Percentiles rank a stretch among this genome's conserved stretches.
Conservation (phyloP, 2,888 invertebrate species). For the Lepidocyrtinus sp. region DNA sequence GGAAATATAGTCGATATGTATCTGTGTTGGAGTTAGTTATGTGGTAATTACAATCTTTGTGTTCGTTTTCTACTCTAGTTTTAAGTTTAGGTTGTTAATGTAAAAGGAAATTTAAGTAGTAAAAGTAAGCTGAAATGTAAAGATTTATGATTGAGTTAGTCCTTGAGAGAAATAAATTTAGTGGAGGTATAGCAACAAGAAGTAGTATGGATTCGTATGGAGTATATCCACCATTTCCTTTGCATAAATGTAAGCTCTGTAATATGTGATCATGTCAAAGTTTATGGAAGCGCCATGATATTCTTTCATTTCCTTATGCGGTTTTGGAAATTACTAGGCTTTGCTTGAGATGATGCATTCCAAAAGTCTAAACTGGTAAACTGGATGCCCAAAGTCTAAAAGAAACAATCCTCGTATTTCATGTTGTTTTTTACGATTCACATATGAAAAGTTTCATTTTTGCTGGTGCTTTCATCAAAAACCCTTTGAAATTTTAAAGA, state of each 20-base stretch:
- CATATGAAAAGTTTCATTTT: slow-evolving; percentile 38
- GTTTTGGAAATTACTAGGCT: no score
- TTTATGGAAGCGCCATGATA: not conserved
- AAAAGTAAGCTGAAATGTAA: not conserved
- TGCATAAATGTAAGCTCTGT: not conserved
- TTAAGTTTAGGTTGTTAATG: not conserved
- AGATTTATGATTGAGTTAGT: not conserved
- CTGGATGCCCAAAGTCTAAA: not conserved
- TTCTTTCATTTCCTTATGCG: not conserved
- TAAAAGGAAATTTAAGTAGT: not conserved
- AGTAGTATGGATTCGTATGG: no score
- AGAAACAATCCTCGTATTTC: slow-evolving; percentile 33
- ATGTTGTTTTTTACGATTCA: slow-evolving; percentile 39
- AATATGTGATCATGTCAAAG: not conserved
- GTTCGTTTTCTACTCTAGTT: not conserved
- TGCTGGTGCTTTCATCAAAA: slow-evolving; percentile 13
- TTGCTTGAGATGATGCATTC: no score
- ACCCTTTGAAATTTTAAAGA: no score
- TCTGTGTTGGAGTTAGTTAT: no score
- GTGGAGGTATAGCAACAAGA: no score
- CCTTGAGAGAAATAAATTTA: not conserved
- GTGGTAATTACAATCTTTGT: not conserved
- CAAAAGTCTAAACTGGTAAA: no score
- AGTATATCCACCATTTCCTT: no score
- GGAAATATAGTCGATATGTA: no score